Base-by-base conservation (phyloP, 2,888 invertebrate species). In the Lampropteryx suffumata region DNA sequence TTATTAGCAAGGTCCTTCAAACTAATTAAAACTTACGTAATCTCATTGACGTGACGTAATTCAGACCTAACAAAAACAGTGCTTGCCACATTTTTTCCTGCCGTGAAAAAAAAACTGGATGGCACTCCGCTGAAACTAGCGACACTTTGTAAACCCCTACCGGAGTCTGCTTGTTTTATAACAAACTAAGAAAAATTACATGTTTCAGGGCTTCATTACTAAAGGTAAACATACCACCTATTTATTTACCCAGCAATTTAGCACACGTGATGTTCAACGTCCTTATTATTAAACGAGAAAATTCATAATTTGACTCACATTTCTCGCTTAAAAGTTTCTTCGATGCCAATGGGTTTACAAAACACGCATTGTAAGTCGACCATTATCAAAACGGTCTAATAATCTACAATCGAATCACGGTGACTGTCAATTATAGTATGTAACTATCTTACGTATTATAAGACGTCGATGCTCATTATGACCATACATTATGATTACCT, bases 1-100 rank as follows among this genome's bases (percentile, higher is more conserved):
- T 24, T 32, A 40, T 29, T 17, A 42, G 41, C 46, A 49, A 36
- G 40, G 45, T 48, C 44, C 41, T 39, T 45, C 17, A 35, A 62
- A 56, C 51, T 63, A 67, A 64, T 65, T 59, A 62, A 67, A 68
- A 77, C 81, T 81, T 66, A 82, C 82, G 79, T 53, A 81, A 65
- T 48, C 52, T 69, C 67, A 72, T 64, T 50, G 71, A 66, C 44
- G 57, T 26, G 34, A 62, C 71, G 61, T 57, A 58, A 57, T 59
- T 62, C 55, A 73, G 61, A 24, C 55, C 57, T 17, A 69, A 58
- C 61, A 67, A 55, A 43, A 73, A 55, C 42, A 64, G 42, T 30
- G 62, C 55, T 50, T 55, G 52, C 62, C 60, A 65, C 62, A 76
- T 71, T 69, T 67, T 68, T 64, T 61, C 52, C 59, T 36, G 46